phyloP scores from a whole-genome alignment of 2,888 invertebrate genomes.

The Nomada lathburiana region DNA sequence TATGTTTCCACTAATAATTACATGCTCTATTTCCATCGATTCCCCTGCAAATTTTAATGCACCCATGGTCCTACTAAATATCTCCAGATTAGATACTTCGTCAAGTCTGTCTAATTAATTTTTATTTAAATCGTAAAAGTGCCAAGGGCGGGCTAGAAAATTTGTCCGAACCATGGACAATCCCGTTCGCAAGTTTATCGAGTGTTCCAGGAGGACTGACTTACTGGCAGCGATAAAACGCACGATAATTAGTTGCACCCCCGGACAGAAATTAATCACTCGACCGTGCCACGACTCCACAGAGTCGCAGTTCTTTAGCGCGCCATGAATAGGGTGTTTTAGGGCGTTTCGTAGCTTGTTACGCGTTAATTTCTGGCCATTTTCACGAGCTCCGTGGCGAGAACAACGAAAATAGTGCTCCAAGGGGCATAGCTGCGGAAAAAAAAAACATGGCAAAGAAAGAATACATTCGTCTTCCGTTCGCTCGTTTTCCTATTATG shows the following conservation, averaged over 20 bases:
- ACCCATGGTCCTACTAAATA: no score
- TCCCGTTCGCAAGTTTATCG: constrained; percentile 37
- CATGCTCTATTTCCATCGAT: neutral
- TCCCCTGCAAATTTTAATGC: neutral
- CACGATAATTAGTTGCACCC: constrained; percentile 69
- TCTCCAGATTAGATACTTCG: no score
- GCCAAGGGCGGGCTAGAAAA: neutral
- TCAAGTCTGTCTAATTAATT: neutral
- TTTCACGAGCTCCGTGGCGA: constrained; percentile 44
- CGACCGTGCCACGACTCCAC: constrained; percentile 58
- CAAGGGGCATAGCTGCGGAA: neutral
- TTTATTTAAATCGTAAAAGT: neutral
- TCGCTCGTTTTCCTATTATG: neutral
- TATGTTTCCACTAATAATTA: neutral
- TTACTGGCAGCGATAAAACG: constrained; percentile 58
- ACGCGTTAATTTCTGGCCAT: constrained; percentile 53
- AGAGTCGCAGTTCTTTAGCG: constrained; percentile 56
- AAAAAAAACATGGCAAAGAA: constrained; percentile 1
- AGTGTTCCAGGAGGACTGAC: constrained; percentile 26
- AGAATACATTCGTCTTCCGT: constrained; percentile 4
- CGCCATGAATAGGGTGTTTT: constrained; percentile 37
- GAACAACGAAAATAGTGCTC: constrained; percentile 27
- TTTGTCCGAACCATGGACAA: neutral
- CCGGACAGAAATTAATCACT: constrained; percentile 65
- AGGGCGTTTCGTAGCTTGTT: constrained; percentile 50